These are phyloP conservation scores for Chesias legatella DNA, from an alignment of 2,888 invertebrate species.

Conservation along the genomic window DNA sequence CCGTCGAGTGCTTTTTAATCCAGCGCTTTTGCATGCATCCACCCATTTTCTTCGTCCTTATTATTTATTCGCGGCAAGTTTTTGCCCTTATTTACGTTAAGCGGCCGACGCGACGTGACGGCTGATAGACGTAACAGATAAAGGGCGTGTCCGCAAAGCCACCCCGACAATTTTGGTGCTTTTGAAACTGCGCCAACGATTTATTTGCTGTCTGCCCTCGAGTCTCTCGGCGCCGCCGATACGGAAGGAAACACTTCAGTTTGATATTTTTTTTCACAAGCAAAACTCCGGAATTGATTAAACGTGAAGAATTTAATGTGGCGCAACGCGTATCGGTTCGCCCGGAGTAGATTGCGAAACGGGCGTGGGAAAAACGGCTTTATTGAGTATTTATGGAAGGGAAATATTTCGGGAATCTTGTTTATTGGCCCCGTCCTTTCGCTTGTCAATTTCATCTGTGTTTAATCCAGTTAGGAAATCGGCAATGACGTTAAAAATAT, in stretches of 20 bases:
- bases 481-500: conserved; percentile 28
- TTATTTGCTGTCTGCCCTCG: conserved; percentile 66
- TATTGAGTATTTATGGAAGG: conserved; percentile 57
- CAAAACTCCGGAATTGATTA: conserved; percentile 61
- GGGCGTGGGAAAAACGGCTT: conserved; percentile 54
- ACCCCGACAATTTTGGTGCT: conserved; percentile 64
- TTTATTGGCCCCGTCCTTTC: conserved; percentile 53
- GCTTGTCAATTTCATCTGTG: conserved; percentile 50
- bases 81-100: conserved; percentile 61
- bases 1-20: conserved; percentile 45
- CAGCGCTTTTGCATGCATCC: conserved; percentile 41
- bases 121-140: conserved; percentile 74
- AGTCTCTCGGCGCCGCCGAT: conserved; percentile 51
- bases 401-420: conserved; percentile 56
- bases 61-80: conserved; percentile 53
- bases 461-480: conserved; percentile 44
- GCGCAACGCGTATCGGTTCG: conserved; percentile 52
- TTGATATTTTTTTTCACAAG: conserved; percentile 60
- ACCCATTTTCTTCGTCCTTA: conserved; percentile 40
- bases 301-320: conserved; percentile 72
- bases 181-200: conserved; percentile 73
- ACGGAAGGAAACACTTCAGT: conserved; percentile 61
- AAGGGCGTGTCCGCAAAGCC: conserved; percentile 70
- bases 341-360: conserved; percentile 52
- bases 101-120: conserved; percentile 50